A percentile compares a stretch with the other conserved stretches of the same genome.
Evolutionary conservation across 2,113 vertebrate genomes (phyloP).

Genomic region (Ammodramus savannarum): DNA sequence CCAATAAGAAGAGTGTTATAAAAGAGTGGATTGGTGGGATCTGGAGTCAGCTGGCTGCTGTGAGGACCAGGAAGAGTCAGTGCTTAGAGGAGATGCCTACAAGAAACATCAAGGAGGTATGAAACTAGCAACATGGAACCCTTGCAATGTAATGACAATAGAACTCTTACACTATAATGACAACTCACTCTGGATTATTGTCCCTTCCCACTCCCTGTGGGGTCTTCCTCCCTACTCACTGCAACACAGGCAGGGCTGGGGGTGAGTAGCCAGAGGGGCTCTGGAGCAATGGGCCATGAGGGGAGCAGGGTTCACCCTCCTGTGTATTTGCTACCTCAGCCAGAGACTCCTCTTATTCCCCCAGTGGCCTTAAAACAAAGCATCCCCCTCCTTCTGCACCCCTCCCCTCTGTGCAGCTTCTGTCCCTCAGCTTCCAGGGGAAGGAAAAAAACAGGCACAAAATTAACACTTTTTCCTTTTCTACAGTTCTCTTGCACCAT

Average conservation of each 20-base stretch:
- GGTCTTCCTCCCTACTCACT: not conserved
- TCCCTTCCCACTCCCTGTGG: accelerated
- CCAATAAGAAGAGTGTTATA: too few species aligned
- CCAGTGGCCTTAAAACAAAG: accelerated
- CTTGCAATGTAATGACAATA: too few species aligned
- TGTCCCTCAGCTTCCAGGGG: not conserved
- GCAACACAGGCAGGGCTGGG: not conserved
- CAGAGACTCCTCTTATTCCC: not conserved
- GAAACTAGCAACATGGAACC: too few species aligned
- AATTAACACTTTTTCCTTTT: not conserved
- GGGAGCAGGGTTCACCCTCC: not conserved
- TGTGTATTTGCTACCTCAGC: not conserved
- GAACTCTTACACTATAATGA: too few species aligned
- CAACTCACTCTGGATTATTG: too few species aligned
- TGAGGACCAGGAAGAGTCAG: too few species aligned
- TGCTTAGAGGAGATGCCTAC: too few species aligned
- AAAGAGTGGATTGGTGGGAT: too few species aligned
- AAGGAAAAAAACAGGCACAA: not conserved
- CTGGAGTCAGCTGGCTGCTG: too few species aligned
- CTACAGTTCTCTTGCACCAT: not conserved
- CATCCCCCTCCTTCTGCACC: not conserved
- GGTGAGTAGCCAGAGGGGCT: not conserved
- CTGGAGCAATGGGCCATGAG: accelerated
- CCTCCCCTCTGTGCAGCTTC: not conserved
- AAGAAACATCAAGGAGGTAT: too few species aligned